A percentile compares a stretch with the other conserved stretches of the same genome.
Evolutionary conservation across 2,113 vertebrate genomes (phyloP).

Genomic region (Sinosuthora webbiana): DNA sequence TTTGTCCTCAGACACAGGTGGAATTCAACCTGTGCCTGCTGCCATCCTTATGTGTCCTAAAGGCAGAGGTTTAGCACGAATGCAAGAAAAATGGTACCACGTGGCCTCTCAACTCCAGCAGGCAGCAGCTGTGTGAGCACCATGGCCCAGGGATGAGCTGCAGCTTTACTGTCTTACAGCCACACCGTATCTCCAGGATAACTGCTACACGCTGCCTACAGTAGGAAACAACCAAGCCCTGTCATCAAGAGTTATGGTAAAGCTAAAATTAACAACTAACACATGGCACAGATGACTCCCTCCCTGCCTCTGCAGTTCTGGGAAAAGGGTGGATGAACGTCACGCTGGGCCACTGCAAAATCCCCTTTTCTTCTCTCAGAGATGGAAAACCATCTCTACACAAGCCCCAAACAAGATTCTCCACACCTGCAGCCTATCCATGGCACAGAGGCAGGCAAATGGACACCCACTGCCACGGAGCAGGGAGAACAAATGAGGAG

Average conservation of each 20-base stretch:
- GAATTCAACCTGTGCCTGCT: background rate
- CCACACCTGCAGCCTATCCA: background rate
- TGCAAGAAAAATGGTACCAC: background rate
- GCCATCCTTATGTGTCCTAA: background rate
- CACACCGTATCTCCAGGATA: slow-evolving; percentile 7
- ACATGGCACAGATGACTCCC: slow-evolving; percentile 53
- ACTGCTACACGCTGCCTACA: slow-evolving; percentile 55
- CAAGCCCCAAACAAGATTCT: background rate
- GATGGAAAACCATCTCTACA: background rate
- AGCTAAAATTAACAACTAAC: slow-evolving; percentile 61
- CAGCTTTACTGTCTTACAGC: background rate
- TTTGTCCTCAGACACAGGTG: background rate
- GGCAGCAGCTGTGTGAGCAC: background rate
- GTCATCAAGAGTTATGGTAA: slow-evolving; percentile 46
- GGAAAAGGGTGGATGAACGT: background rate
- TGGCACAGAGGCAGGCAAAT: background rate
- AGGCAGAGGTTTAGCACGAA: background rate
- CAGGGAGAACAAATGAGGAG: background rate
- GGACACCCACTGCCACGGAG: background rate
- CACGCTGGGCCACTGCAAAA: background rate
- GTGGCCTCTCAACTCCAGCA: background rate
- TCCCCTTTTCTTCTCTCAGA: background rate
- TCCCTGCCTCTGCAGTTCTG: background rate
- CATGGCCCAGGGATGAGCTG: background rate
- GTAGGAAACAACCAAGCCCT: slow-evolving; percentile 51